phyloP scores from a whole-genome alignment of 1,140 invertebrate genomes.

The Lucilia sericata region DNA sequence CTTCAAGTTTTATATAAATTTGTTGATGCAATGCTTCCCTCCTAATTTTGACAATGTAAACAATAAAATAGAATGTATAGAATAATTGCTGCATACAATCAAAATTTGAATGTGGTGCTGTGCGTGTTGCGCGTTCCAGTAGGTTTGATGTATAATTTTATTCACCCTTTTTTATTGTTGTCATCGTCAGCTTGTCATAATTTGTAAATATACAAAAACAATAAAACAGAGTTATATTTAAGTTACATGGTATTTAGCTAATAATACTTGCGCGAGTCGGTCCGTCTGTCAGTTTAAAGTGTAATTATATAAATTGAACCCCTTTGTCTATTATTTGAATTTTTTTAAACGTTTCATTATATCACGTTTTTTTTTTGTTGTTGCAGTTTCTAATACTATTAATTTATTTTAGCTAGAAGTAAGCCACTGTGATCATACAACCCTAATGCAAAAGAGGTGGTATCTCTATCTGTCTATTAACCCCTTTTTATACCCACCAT shows the following conservation, averaged over 20 bases:
- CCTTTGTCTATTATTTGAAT: background rate
- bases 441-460: background rate
- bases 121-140: background rate
- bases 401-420: background rate
- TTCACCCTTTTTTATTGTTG: background rate
- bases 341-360: background rate
- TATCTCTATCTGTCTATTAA: background rate
- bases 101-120: background rate
- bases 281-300: background rate
- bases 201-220: background rate
- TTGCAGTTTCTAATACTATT: background rate
- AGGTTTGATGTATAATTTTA: background rate
- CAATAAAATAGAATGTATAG: background rate
- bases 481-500: background rate
- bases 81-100: background rate
- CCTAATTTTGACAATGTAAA: background rate
- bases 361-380: background rate
- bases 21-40: background rate
- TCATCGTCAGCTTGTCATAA: background rate
- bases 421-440: background rate
- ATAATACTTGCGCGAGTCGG: background rate
- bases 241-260: slow-evolving; percentile 21
- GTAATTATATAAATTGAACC: background rate
- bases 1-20: no score
- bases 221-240: slow-evolving; percentile 1